Base-by-base conservation (phyloP, 2,113 vertebrate genomes). In the Ammodytes marinus region DNA sequence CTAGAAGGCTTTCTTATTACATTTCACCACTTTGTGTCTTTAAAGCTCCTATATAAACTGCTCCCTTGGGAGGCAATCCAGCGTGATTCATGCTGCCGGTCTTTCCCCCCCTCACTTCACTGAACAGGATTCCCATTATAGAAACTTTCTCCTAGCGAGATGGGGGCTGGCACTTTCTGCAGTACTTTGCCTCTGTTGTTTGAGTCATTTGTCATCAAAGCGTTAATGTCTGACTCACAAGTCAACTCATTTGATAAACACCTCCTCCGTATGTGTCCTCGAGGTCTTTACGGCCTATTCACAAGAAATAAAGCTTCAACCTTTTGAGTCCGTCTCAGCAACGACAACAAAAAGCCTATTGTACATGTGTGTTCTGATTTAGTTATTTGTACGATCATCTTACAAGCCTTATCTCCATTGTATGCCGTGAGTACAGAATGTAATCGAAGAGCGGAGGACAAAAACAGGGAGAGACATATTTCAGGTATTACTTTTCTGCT, bases 161-260 rank as follows among this genome's bases (percentile, higher is more conserved):
- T n/a, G 47, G 39, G 27, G 45, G 45, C 4, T 8, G 52, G 4
- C 54, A 12, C 72, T 42, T 84, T 80, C 60, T 43, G 5, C 35
- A 14, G 39, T 60, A 72, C 15, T 6, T 11, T 78, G 68, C 58
- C 15, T 80, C 79, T 79, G 82, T 47, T 80, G 85, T 85, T 86
- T 86, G 63, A 86, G 69, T 69, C 45, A 89, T 90, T 82, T 86
- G 73, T 89, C 86, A 84, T 80, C 12, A 27, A 74, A 35, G 70
- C 17, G 39, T 65, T 77, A 67, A 86, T 40, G 67, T 82, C 63
- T 86, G 89, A 90, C 46, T 90, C 84, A 86, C 76, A 82, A 59
- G 57, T 87, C 79, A 27, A 74, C 52, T 55, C n/a, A 15, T 67
- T 73, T 68, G 67, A 86, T 58, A 52, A 89, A 82, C 15, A 2